phyloP scores from a whole-genome alignment of 2,113 vertebrate genomes.

The Notarius lentiginosus region DNA sequence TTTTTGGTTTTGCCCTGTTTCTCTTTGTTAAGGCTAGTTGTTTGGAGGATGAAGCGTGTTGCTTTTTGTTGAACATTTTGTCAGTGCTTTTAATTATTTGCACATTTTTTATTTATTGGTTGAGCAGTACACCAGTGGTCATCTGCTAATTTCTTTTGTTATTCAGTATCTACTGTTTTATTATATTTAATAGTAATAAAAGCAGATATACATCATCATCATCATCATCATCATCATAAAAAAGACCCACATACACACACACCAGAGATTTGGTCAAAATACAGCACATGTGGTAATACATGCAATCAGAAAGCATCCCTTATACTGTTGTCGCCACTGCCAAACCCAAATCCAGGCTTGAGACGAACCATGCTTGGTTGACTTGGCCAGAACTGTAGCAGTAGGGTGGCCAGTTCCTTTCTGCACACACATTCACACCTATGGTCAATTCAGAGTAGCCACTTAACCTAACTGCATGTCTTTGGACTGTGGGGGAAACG shows the following conservation, averaged over 20 bases:
- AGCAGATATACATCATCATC: neutral
- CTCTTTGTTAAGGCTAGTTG: slow-evolving; percentile 7
- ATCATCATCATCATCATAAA: neutral
- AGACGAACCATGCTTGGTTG: no score
- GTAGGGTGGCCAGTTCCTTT: no score
- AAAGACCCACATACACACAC: no score
- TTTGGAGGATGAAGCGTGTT: neutral
- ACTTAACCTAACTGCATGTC: no score
- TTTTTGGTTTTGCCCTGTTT: slow-evolving; percentile 12
- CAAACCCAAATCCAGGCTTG: no score
- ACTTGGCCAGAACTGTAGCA: no score
- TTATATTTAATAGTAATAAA: neutral
- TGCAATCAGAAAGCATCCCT: neutral
- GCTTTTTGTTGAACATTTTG: slow-evolving; percentile 17
- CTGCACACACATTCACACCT: no score
- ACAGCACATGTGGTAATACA: neutral
- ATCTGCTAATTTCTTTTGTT: neutral
- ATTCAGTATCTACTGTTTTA: neutral
- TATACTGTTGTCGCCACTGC: neutral
- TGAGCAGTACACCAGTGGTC: neutral
- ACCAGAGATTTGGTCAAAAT: neutral
- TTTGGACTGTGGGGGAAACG: no score
- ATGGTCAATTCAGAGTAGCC: no score
- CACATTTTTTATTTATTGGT: neutral
- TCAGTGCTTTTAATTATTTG: slow-evolving; percentile 1